Percentiles rank a stretch among this genome's conserved stretches.
These are phyloP conservation scores for Chironomus tentans DNA, from an alignment of 2,888 invertebrate genomes.

Conservation along the genomic window DNA sequence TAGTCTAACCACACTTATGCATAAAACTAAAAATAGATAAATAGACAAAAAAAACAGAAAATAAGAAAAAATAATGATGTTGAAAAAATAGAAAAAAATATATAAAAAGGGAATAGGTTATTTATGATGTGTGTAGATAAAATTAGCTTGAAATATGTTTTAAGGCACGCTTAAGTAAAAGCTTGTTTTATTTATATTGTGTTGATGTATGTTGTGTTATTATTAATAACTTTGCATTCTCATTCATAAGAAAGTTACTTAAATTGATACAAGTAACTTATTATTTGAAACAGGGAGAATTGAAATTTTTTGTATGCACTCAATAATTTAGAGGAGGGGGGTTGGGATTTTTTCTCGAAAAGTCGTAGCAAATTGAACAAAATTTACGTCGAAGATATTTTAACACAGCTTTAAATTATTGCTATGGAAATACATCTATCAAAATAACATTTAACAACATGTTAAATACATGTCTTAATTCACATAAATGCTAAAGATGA, in stretches of 20 bases:
- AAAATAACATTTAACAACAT: no score
- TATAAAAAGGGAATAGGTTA: background rate
- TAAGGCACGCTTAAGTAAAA: conserved; percentile 13
- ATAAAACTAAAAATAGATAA: background rate
- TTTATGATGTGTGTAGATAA: conserved; percentile 4
- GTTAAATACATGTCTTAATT: no score
- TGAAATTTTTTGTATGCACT: no score
- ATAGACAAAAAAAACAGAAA: background rate
- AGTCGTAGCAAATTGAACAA: no score
- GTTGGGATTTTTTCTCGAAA: no score
- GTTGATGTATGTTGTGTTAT: background rate
- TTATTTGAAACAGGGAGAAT: no score
- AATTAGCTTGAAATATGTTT: background rate
- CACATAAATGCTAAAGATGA: background rate
- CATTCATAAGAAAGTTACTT: background rate
- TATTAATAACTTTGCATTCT: background rate
- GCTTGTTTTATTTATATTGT: conserved; percentile 8
- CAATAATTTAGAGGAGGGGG: no score
- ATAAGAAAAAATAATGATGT: background rate
- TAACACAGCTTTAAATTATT: no score
- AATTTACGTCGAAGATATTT: no score
- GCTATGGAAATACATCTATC: no score
- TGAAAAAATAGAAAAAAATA: background rate
- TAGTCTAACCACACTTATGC: background rate
- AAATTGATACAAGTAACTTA: no score